Evolutionary conservation across 2,888 invertebrate genomes (phyloP), one percentile per base, ranked within the genome.

Genomic region (Mayetiola destructor): DNA sequence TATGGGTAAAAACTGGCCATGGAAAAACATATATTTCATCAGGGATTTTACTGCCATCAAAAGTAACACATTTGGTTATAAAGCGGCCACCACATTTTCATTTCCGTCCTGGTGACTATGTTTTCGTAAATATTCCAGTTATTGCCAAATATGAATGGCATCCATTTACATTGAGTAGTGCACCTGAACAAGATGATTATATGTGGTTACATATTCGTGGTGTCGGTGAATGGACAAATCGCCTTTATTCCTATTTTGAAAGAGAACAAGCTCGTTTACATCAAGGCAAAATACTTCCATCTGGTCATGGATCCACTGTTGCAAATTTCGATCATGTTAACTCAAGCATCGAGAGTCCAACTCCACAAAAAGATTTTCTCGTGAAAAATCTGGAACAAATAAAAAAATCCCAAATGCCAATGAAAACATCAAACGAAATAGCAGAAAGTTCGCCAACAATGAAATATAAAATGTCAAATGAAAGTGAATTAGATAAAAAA

Each of bases 131-230:
- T 66, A 85, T 96, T 56, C 95, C 95, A 0, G 82, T 82, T 6
- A 91, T 95, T 59, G 93, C 95, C 1, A 81, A 82, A 58, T 90
- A 90, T 66, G 95, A 96, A 72, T 95, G 94, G 94, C 95, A 95
- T 77, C 94, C 95, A 0, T 94, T 96, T 66, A 95, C 95, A 1
- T 87, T 95, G 62, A 94, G 93, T 74, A 92, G 92, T 64, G 92
- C 94, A 8, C 95, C 95, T 0, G 94, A 95, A 69, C 86, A 91
- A 68, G 85, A 88, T 76, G 93, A 88, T 65, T 87, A 88, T 66
- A 81, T 95, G 71, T 93, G 92, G 89, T 76, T 95, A 0, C 95
- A 95, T 69, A 87, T 96, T 60, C 80, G 94, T 61, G 92, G 86
- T 0, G 91, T 91, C 3, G 95, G 95, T 1, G 84, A 93, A 71